Conservation (phyloP, 2,888 invertebrate species). For the Tanytarsus gracilentus region DNA sequence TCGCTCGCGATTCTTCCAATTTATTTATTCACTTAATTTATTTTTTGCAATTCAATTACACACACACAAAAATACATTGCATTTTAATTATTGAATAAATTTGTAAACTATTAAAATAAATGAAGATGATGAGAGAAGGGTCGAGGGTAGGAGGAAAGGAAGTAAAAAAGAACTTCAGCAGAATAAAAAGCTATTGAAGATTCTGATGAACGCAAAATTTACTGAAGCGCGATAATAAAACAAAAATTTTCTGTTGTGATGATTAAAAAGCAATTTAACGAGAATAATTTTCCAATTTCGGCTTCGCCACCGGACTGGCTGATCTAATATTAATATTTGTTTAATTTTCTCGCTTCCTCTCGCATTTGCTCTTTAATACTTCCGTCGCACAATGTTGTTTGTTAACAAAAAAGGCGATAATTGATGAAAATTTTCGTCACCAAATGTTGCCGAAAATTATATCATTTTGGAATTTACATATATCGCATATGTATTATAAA, state of each 20-base stretch:
- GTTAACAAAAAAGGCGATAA: constrained; percentile 15
- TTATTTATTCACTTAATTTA: too few relatives aligned
- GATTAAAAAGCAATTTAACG: constrained; percentile 20
- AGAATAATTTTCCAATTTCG: constrained; percentile 8
- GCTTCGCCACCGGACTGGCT: too few relatives aligned
- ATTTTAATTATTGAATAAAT: constrained; percentile 13
- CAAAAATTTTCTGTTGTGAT: too few relatives aligned
- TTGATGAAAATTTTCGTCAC: constrained; percentile 9
- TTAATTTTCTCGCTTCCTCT: neutral
- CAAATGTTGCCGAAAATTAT: constrained; percentile 24
- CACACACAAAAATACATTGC: constrained; percentile 9
- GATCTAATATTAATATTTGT: constrained; percentile 23
- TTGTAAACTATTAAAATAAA: constrained; percentile 7
- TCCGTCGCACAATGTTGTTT: neutral
- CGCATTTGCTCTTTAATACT: neutral
- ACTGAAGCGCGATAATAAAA: too few relatives aligned
- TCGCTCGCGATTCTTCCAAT: constrained; percentile 18
- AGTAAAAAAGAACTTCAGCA: too few relatives aligned
- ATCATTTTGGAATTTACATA: constrained; percentile 21
- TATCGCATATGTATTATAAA: too few relatives aligned
- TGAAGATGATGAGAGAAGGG: too few relatives aligned
- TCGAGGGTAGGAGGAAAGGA: too few relatives aligned
- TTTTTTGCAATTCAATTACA: constrained; percentile 17
- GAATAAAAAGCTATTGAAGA: too few relatives aligned
- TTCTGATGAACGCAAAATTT: too few relatives aligned